These are phyloP conservation scores for Xylocopa sonorina DNA, from an alignment of 1,140 invertebrate genomes.

Conservation along the genomic window DNA sequence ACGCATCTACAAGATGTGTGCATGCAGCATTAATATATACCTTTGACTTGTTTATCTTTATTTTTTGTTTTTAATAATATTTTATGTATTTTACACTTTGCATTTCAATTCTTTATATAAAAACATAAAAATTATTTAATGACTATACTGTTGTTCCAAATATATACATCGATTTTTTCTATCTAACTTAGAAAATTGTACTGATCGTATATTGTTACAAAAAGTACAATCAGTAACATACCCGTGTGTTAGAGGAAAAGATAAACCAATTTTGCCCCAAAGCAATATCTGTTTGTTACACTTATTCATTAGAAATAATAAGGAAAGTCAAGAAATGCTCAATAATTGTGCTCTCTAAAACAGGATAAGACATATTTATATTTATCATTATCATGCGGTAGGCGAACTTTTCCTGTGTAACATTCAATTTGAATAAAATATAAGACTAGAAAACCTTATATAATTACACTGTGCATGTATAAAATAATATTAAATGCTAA, in stretches of 20 bases:
- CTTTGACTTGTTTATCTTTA: slow-evolving; percentile 28
- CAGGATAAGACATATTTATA: slow-evolving; percentile 37
- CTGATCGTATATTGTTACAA: slow-evolving; percentile 13
- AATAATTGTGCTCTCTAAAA: slow-evolving; percentile 27
- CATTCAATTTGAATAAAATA: slow-evolving; percentile 49
- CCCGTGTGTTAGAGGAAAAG: slow-evolving; percentile 37
- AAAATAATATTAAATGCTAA: slow-evolving; percentile 11
- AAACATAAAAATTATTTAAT: slow-evolving; percentile 34
- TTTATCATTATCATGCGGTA: slow-evolving; percentile 50
- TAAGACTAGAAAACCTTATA: slow-evolving; percentile 70
- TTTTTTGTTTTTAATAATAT: background rate
- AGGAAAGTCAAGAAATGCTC: slow-evolving; percentile 28
- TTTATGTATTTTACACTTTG: slow-evolving; percentile 26
- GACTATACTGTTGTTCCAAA: slow-evolving; percentile 19
- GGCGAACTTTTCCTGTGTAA: slow-evolving; percentile 37
- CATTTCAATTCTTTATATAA: slow-evolving; percentile 16
- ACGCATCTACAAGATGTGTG: slow-evolving; percentile 29
- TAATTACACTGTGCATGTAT: slow-evolving; percentile 27
- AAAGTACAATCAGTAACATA: slow-evolving; percentile 29
- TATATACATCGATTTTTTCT: slow-evolving; percentile 23
- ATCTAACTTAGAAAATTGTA: slow-evolving; percentile 10
- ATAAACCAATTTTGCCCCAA: slow-evolving; percentile 44
- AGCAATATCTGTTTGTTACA: slow-evolving; percentile 42
- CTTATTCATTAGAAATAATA: slow-evolving; percentile 25
- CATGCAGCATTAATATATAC: slow-evolving; percentile 17